Conservation (phyloP, 1,140 invertebrate species). For the Sitobion miscanthi region DNA sequence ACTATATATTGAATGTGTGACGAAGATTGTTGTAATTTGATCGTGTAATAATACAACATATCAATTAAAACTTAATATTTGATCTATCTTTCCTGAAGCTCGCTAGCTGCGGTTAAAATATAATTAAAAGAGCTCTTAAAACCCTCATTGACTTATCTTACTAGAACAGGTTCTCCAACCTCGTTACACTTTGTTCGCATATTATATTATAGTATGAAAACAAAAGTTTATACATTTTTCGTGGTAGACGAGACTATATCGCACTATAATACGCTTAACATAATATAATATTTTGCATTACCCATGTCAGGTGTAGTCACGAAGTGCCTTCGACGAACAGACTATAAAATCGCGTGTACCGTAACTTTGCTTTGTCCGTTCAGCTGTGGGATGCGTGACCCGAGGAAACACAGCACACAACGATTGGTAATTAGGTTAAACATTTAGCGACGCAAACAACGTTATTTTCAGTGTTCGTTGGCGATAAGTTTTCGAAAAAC, state of each 20-base stretch:
- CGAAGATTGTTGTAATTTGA: too few relatives aligned
- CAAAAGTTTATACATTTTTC: not conserved
- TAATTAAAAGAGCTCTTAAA: too few relatives aligned
- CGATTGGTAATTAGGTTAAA: slow-evolving; percentile 26
- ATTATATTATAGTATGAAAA: not conserved
- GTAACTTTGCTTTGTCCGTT: not conserved
- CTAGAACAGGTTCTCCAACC: too few relatives aligned
- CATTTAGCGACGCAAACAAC: not conserved
- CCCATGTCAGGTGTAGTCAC: not conserved
- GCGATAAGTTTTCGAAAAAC: not conserved
- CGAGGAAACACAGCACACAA: not conserved
- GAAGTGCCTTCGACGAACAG: not conserved
- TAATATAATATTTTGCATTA: not conserved
- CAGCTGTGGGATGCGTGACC: not conserved
- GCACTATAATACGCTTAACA: not conserved
- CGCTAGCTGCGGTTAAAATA: too few relatives aligned
- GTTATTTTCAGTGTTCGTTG: not conserved
- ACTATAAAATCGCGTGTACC: not conserved
- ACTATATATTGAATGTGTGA: too few relatives aligned
- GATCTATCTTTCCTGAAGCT: too few relatives aligned
- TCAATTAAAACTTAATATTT: too few relatives aligned
- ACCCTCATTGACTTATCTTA: too few relatives aligned
- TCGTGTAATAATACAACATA: too few relatives aligned
- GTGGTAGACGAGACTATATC: not conserved
- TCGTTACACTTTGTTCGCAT: not conserved